Base-by-base conservation (phyloP, 2,113 vertebrate genomes). In the Pelmatolapia mariae region DNA sequence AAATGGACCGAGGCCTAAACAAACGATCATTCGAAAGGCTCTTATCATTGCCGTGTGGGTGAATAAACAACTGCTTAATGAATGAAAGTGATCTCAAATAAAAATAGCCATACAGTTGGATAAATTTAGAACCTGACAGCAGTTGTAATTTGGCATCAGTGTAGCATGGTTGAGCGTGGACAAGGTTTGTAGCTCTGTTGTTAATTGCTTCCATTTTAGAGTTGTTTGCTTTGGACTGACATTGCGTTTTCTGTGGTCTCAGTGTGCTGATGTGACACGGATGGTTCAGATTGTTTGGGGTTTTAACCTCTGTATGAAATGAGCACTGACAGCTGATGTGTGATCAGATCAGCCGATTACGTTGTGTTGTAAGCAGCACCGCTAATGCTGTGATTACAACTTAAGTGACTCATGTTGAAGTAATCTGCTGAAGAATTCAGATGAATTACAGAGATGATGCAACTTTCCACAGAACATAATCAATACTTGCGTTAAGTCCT, bases 311-410 rank as follows among this genome's bases (percentile, higher is more conserved):
- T 8, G 31, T 15, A 19, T 26, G 16, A 80, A 73, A 71, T 31
- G 8, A 89, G 50, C 78, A 26, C 10, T 15, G 36, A 57, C 73
- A 73, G 73, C 82, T 57, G 86, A 85, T 38, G 57, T 26, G 11
- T 40, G 80, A 81, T 11, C 66, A 84, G 59, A 52, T 88, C 71
- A 81, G 73, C 71, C 18, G 86, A 87, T 90, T 76, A 82, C 8
- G 16, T 7, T 15, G 76, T 47, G 79, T 56, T 43, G 81, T 84
- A 86, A 89, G 89, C 88, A 88, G 63, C 71, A 12, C 66, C 1
- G 45, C 81, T 86, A 59, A 86, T 61, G 68, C 80, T 59, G 61
- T 26, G 38, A 82, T 93, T 84, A 93, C 24, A 76, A 24, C 59
- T 56, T 78, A 31, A 45, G 59, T 19, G 79, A 86, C 68, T 83